Evolutionary conservation across 2,797 vertebrate genomes (phyloP).

Genomic region (Leptoclinus maculatus): DNA sequence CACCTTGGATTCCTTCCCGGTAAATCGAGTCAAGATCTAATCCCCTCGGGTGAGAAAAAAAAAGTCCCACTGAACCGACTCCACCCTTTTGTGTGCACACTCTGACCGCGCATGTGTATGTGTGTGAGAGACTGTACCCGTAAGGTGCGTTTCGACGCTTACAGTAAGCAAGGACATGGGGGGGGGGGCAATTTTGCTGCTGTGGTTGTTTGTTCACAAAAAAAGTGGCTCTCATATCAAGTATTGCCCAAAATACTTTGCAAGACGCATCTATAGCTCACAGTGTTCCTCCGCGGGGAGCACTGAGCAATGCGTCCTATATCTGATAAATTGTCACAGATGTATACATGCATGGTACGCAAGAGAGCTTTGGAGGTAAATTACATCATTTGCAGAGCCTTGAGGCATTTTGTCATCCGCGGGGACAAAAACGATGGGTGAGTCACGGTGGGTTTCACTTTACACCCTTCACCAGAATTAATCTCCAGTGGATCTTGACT

Average conservation of each 20-base stretch:
- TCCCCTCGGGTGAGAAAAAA: conserved; percentile 14
- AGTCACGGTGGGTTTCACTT: conserved; percentile 46
- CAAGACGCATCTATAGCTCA: no score
- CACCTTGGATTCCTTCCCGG: conserved; percentile 18
- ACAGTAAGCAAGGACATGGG: not conserved
- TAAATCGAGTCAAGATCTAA: conserved; percentile 38
- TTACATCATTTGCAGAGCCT: not conserved
- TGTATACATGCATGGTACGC: not conserved
- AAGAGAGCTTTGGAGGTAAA: not conserved
- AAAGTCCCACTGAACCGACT: conserved; percentile 43
- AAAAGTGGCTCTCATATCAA: conserved; percentile 12
- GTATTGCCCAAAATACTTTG: no score
- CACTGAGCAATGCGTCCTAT: not conserved
- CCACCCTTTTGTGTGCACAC: conserved; percentile 62
- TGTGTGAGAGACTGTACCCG: not conserved
- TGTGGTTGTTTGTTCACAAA: conserved; percentile 11
- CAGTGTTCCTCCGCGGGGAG: not conserved
- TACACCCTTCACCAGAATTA: conserved; percentile 22
- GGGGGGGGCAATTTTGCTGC: no score
- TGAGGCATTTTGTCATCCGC: not conserved
- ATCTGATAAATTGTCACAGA: no score
- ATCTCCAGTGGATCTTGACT: conserved; percentile 28
- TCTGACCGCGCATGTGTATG: conserved; percentile 7
- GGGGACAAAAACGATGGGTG: conserved; percentile 21
- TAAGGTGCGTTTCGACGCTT: not conserved